A percentile compares a stretch with the other conserved stretches of the same genome.
Conservation (phyloP, 1,140 invertebrate species). For the Camponotus vicinus region DNA sequence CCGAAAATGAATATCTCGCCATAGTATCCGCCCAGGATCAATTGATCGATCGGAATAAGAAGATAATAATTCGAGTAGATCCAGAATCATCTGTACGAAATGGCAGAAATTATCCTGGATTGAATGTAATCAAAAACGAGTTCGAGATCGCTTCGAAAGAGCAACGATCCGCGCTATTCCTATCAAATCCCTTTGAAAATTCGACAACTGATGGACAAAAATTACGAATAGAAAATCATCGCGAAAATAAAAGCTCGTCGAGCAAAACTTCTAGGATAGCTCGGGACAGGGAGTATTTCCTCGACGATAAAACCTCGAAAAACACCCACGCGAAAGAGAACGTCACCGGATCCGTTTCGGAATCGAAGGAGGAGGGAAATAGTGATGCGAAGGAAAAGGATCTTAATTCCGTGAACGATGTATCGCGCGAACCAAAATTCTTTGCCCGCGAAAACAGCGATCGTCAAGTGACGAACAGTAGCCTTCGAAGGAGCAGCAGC, state of each 20-base stretch:
- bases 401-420: neutral
- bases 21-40: neutral
- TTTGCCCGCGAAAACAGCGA: neutral
- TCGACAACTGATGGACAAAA: neutral
- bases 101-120: neutral
- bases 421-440: neutral
- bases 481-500: constrained; percentile 25
- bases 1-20: neutral
- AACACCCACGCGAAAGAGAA: neutral
- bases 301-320: neutral
- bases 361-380: neutral
- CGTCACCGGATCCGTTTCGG: neutral
- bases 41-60: neutral
- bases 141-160: neutral
- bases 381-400: neutral
- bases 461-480: neutral
- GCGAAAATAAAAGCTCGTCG: neutral
- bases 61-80: constrained; percentile 24
- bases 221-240: neutral
- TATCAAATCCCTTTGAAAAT: neutral
- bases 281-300: neutral
- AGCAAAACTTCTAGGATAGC: constrained; percentile 3
- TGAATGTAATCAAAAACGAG: neutral
- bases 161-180: neutral
- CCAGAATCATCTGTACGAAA: neutral